phyloP scores from a whole-genome alignment of 2,888 invertebrate genomes.

The Tipula confusa region DNA sequence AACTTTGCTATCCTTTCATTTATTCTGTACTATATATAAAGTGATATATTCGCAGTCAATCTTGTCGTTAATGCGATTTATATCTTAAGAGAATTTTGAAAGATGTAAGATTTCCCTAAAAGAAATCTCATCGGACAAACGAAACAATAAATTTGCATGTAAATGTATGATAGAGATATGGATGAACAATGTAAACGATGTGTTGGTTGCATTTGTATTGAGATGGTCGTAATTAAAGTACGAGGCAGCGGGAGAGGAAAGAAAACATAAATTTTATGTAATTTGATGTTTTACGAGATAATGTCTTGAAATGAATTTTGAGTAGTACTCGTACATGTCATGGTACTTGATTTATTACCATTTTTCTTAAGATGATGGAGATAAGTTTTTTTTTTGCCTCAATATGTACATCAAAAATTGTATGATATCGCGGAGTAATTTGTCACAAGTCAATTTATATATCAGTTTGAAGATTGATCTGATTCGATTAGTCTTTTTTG shows the following conservation, averaged over 20 bases:
- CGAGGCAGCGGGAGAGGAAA: not conserved
- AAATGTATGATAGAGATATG: too few species aligned
- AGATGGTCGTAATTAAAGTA: not conserved
- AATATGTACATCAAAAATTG: not conserved
- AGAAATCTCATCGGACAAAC: too few species aligned
- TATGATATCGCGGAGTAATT: not conserved
- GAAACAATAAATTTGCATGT: not conserved
- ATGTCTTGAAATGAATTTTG: not conserved
- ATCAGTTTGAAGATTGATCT: too few species aligned
- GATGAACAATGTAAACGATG: too few species aligned
- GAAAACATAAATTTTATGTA: not conserved
- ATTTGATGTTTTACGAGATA: not conserved
- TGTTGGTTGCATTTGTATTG: not conserved
- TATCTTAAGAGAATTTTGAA: not conserved
- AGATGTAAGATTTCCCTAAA: not conserved
- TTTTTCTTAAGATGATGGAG: not conserved
- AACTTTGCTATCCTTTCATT: not conserved
- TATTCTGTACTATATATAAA: too few species aligned
- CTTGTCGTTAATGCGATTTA: not conserved
- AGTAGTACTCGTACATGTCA: not conserved
- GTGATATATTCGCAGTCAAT: not conserved
- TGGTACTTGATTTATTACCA: not conserved
- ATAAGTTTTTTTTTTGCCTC: not conserved
- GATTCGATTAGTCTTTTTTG: too few species aligned
- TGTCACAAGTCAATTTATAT: not conserved